Percentiles rank a stretch among this genome's conserved stretches.
These are phyloP conservation scores for Sesamia nonagrioides DNA, from an alignment of 1,140 invertebrate species.

Conservation along the genomic window DNA sequence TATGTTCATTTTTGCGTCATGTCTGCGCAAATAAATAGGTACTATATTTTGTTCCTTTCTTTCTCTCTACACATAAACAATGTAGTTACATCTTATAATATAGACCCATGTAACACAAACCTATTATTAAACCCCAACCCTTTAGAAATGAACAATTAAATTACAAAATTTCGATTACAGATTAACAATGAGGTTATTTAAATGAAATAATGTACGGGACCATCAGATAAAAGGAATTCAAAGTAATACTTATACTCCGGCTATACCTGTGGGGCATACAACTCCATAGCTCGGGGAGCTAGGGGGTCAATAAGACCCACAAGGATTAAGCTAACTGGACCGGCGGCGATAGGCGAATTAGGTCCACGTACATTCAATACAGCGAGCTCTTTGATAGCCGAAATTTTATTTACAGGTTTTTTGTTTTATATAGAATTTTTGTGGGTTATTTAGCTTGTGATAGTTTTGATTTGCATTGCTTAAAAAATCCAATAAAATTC, in stretches of 20 bases:
- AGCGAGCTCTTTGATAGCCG: not conserved
- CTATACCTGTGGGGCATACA: not conserved
- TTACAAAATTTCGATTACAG: conserved; percentile 7
- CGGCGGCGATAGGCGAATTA: conserved; percentile 28
- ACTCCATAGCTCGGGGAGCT: conserved; percentile 20
- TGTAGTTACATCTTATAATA: too few species aligned
- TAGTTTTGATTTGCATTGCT: not conserved
- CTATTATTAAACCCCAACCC: not conserved
- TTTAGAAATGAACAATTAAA: not conserved
- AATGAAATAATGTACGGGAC: not conserved
- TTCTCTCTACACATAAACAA: too few species aligned
- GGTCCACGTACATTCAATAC: conserved; percentile 21
- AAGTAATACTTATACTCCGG: conserved; percentile 7
- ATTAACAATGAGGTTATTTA: conserved; percentile 1
- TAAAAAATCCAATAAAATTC: too few species aligned
- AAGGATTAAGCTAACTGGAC: conserved; percentile 35
- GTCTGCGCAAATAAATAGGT: too few species aligned
- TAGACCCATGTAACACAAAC: not conserved
- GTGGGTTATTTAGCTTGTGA: too few species aligned
- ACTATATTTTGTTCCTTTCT: too few species aligned
- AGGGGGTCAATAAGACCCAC: conserved; percentile 18
- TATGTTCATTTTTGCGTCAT: too few species aligned
- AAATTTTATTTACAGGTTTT: not conserved
- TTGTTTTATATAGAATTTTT: not conserved
- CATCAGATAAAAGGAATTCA: conserved; percentile 18